phyloP scores from a whole-genome alignment of 1,140 invertebrate genomes.

The Cotesia vestalis region DNA sequence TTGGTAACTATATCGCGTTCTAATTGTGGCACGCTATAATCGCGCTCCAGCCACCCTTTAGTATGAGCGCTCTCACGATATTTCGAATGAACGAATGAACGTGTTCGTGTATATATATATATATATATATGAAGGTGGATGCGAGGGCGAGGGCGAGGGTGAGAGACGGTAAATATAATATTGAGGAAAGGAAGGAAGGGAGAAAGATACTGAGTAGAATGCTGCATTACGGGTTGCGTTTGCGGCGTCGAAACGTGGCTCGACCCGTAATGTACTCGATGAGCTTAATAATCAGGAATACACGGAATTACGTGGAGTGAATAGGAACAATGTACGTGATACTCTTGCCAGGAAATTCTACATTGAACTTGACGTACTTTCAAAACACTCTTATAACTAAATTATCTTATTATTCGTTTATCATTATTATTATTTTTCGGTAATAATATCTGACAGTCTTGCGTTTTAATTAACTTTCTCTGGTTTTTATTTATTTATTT shows the following conservation, averaged over 20 bases:
- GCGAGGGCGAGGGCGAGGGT: background rate
- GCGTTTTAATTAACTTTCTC: too few relatives aligned
- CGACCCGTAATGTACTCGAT: slow-evolving; percentile 41
- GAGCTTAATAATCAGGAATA: slow-evolving; percentile 45
- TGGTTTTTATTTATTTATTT: too few relatives aligned
- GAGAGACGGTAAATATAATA: background rate
- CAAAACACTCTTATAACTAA: slow-evolving; percentile 10
- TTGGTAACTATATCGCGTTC: slow-evolving; percentile 33
- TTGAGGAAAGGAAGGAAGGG: too few relatives aligned
- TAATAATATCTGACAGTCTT: too few relatives aligned
- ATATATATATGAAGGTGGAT: too few relatives aligned
- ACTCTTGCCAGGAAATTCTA: slow-evolving; percentile 27
- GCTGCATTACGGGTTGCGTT: slow-evolving; percentile 40
- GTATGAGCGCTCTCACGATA: slow-evolving; percentile 39
- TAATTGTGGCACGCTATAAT: slow-evolving; percentile 37
- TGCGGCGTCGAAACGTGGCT: slow-evolving; percentile 31
- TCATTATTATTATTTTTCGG: background rate
- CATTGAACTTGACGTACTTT: slow-evolving; percentile 19
- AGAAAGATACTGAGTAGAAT: slow-evolving; percentile 9
- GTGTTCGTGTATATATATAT: too few relatives aligned
- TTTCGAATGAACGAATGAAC: slow-evolving; percentile 32
- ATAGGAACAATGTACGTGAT: slow-evolving; percentile 43
- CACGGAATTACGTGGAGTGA: slow-evolving; percentile 42
- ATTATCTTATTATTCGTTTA: slow-evolving; percentile 19
- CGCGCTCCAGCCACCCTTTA: slow-evolving; percentile 38